These are phyloP conservation scores for Pinna nobilis DNA, from an alignment of 1,140 invertebrate genomes.

Conservation along the genomic window DNA sequence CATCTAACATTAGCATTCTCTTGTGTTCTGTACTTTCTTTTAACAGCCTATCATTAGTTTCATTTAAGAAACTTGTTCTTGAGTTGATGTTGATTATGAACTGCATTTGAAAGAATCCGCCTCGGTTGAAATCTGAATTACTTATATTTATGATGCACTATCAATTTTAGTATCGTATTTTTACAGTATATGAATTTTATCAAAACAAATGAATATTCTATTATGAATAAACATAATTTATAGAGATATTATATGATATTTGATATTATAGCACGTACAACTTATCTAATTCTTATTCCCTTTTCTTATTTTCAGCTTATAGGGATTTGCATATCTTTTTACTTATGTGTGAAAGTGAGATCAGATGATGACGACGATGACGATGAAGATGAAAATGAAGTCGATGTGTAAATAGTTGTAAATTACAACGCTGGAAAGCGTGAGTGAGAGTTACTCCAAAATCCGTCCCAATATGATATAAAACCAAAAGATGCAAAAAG, in stretches of 20 bases:
- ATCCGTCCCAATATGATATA: too few relatives aligned
- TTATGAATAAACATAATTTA: neutral
- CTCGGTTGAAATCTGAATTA: too few relatives aligned
- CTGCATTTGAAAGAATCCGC: too few relatives aligned
- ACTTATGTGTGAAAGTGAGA: constrained; percentile 39
- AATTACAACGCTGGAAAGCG: too few relatives aligned
- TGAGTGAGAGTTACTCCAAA: too few relatives aligned
- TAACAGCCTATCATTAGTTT: too few relatives aligned
- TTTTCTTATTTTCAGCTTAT: constrained; percentile 28
- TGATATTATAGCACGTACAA: too few relatives aligned
- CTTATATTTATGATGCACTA: neutral
- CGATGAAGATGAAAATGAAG: constrained; percentile 37
- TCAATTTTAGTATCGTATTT: neutral
- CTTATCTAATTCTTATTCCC: neutral
- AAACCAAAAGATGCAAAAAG: too few relatives aligned
- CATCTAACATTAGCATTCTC: too few relatives aligned
- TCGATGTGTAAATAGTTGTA: constrained; percentile 38
- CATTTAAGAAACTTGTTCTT: too few relatives aligned
- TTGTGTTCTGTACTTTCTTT: too few relatives aligned
- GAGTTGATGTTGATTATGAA: too few relatives aligned
- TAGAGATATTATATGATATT: neutral
- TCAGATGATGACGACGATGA: constrained; percentile 39
- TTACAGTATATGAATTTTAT: neutral
- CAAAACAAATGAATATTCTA: neutral
- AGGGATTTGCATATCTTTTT: constrained; percentile 37